Evolutionary conservation across 2,113 vertebrate species (phyloP).

Genomic region (Stegostoma tigrinum): DNA sequence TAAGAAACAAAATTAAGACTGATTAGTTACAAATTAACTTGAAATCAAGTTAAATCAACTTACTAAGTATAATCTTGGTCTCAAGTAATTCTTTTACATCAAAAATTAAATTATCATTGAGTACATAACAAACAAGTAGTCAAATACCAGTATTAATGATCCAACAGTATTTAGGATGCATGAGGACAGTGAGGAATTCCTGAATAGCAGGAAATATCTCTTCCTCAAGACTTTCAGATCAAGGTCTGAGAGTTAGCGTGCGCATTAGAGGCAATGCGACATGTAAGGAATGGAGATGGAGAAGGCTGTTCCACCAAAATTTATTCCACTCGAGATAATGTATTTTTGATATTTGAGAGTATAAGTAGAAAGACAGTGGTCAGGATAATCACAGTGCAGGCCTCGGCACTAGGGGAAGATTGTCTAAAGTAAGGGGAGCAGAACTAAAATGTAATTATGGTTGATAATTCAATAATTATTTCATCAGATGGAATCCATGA

Average conservation of each 20-base stretch:
- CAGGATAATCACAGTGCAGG: background rate
- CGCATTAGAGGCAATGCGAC: background rate
- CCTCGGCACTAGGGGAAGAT: background rate
- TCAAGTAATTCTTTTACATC: background rate
- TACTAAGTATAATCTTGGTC: background rate
- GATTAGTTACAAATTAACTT: background rate
- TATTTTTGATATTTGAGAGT: background rate
- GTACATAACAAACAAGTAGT: background rate
- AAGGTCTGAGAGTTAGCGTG: background rate
- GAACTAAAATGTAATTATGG: background rate
- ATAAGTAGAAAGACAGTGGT: background rate
- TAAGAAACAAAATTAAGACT: background rate
- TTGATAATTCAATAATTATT: background rate
- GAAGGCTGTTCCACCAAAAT: background rate
- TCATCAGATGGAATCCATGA: background rate
- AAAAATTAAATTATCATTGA: background rate
- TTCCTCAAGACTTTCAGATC: background rate
- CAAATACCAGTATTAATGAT: background rate
- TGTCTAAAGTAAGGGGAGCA: background rate
- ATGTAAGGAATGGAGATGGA: background rate
- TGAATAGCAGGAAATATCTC: background rate
- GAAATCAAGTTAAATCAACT: background rate
- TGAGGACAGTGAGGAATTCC: background rate
- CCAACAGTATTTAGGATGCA: background rate
- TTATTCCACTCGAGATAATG: background rate